phyloP scores from a whole-genome alignment of 2,797 vertebrate genomes.

The Octomys mimax region DNA sequence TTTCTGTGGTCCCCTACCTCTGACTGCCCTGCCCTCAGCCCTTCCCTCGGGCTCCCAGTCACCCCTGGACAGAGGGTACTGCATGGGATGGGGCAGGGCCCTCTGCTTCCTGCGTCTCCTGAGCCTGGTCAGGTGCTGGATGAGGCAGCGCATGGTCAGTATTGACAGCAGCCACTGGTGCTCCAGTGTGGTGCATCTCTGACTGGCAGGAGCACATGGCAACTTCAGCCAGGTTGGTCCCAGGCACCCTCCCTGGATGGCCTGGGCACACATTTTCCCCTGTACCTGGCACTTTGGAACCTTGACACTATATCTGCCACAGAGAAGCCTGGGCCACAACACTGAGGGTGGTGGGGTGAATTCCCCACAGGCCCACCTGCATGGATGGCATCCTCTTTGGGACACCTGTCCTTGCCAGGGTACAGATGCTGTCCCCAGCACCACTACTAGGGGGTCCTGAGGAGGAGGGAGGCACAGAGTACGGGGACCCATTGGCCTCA shows the following conservation, averaged over 20 bases:
- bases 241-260: background rate
- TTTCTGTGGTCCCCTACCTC: background rate
- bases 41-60: too few relatives aligned
- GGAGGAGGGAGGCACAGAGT: background rate
- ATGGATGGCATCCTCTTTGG: background rate
- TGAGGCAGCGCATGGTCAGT: background rate
- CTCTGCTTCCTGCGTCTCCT: background rate
- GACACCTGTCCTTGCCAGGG: background rate
- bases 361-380: background rate
- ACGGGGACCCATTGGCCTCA: background rate
- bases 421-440: background rate
- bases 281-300: background rate
- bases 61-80: too few relatives aligned
- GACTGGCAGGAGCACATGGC: background rate
- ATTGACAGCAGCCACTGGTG: fast-evolving
- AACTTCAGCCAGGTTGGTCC: background rate
- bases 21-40: too few relatives aligned
- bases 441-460: background rate
- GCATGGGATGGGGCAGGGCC: background rate
- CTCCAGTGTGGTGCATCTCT: background rate
- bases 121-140: background rate
- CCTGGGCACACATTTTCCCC: background rate
- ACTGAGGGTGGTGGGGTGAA: background rate
- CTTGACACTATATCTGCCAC: background rate
- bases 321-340: background rate